Percentiles rank a stretch among this genome's conserved stretches.
Conservation (phyloP, 2,797 vertebrate species). For the Cyprinodon diabolis region DNA sequence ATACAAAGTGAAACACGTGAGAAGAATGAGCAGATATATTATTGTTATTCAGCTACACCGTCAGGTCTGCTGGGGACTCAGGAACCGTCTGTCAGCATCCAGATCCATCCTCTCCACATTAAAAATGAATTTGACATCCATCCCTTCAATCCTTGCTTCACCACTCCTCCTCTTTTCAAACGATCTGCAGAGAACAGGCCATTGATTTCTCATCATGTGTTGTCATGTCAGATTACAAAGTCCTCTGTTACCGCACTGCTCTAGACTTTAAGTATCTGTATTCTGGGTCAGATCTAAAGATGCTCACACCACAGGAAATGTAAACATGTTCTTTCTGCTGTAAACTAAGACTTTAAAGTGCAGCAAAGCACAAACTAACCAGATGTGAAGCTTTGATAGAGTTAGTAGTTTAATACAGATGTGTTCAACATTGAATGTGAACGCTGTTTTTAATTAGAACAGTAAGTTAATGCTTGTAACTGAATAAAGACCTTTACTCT, state of each 20-base stretch:
- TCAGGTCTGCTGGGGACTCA: slow-evolving; percentile 38
- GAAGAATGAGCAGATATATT: neutral
- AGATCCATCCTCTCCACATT: slow-evolving; percentile 53
- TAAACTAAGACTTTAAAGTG: neutral
- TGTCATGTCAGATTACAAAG: slow-evolving; percentile 66
- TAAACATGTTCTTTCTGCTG: neutral
- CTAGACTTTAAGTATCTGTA: slow-evolving; percentile 24
- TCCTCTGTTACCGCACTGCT: slow-evolving; percentile 47
- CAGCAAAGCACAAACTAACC: neutral
- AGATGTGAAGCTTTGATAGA: neutral
- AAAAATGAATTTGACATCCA: slow-evolving; percentile 47
- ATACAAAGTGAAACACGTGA: slow-evolving; percentile 1
- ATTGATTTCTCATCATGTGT: slow-evolving; percentile 73
- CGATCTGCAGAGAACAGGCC: slow-evolving; percentile 42
- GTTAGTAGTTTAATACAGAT: neutral
- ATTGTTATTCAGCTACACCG: slow-evolving; percentile 46
- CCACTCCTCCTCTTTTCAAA: slow-evolving; percentile 41
- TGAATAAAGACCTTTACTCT: neutral
- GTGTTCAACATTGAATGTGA: neutral
- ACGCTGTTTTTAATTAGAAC: neutral
- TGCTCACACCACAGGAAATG: neutral
- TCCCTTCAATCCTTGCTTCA: slow-evolving; percentile 13
- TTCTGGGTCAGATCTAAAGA: neutral
- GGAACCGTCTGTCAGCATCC: slow-evolving; percentile 52
- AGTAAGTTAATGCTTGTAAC: neutral